Base-by-base conservation (phyloP, 2,113 vertebrate species). In the cat (Felis catus) region DNA sequence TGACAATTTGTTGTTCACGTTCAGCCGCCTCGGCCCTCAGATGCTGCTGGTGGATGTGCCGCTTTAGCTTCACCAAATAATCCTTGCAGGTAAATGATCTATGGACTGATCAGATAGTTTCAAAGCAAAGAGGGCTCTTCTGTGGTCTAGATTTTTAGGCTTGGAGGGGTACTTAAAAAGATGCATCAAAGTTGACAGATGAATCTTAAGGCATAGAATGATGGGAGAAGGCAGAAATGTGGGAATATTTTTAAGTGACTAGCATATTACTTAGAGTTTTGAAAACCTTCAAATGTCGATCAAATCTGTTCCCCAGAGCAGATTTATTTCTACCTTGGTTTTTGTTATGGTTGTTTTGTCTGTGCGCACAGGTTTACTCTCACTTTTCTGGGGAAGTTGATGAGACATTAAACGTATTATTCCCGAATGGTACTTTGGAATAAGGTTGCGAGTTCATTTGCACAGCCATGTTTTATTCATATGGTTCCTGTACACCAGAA, bases 1-100 rank as follows among this genome's bases (percentile, higher is more conserved):
- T 99, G 99, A 99, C 99, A 99, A 99, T 99, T 99, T 99, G 99
- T 99, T 99, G 99, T 99, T 98, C 99, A 99, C 98, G 98, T 98
- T 98, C 98, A 95, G 97, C 99, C 98, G 98, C 98, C 99, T 98
- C 98, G 98, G 99, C 99, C 99, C 98, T 99, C 99, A 99, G 99
- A 99, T 98, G 98, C 98, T 98, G 98, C 98, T 98, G 98, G 98
- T 99, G 98, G 99, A 99, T 98, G 99, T 99, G 98, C 99, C 81
- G 98, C 98, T 98, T 98, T 98, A 98, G 98, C 99, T 99, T 98
- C 98, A 98, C 99, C 99, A 99, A 99, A 99, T 99, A 99, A 98
- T 98, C 99, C 99, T 99, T 96, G 98, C 99, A 99, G 99, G 99
- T 99, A 99, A 99, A 99, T 99, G 99, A 99, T 99, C 99, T 96